A percentile compares a stretch with the other conserved stretches of the same genome.
Evolutionary conservation across 2,113 vertebrate species (phyloP).

Genomic region (Ammodytes dubius): DNA sequence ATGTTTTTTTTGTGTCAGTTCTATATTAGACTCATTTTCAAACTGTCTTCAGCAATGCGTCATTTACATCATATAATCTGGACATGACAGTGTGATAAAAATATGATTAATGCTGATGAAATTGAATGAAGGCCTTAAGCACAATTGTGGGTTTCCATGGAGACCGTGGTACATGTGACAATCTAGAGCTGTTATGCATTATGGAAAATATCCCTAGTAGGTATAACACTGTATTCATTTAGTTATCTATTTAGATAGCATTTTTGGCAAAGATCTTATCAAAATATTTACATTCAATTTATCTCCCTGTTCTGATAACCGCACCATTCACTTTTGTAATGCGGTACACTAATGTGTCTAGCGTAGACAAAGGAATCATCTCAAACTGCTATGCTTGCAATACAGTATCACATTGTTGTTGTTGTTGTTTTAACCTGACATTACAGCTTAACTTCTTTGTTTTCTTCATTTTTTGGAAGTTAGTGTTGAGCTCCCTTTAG

Average conservation of each 20-base stretch:
- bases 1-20: not conserved
- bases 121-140: slow-evolving; percentile 44
- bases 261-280: not conserved
- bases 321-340: not conserved
- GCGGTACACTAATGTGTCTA: not conserved
- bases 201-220: not conserved
- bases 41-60: slow-evolving; percentile 52
- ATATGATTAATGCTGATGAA: not conserved
- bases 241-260: not conserved
- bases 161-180: slow-evolving; percentile 56
- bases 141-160: slow-evolving; percentile 82
- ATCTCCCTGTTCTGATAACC: not conserved
- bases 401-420: not conserved
- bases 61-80: not conserved
- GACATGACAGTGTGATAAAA: not conserved
- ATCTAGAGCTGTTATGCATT: slow-evolving; percentile 10
- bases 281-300: not conserved
- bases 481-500: not conserved
- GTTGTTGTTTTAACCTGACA: not conserved
- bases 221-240: not conserved
- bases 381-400: not conserved
- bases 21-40: not conserved
- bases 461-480: not conserved
- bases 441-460: not conserved
- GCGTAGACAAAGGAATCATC: not conserved